Percentiles rank a stretch among this genome's conserved stretches.
Evolutionary conservation across 2,797 vertebrate species (phyloP).

Genomic region (Leucoraja ocellata): DNA sequence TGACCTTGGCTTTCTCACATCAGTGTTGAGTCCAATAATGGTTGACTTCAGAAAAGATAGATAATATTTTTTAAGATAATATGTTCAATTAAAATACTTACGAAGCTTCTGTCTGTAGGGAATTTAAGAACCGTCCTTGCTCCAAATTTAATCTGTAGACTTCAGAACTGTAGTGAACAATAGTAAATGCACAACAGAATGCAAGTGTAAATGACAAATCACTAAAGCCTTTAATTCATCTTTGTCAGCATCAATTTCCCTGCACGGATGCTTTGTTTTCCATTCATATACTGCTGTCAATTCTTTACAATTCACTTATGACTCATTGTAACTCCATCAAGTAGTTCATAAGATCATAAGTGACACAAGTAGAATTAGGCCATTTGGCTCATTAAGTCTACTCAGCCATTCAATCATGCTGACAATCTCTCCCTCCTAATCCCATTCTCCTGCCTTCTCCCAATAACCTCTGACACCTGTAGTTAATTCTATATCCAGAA

Average conservation of each 20-base stretch:
- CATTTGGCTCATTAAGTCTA: no score
- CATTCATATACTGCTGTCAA: neutral
- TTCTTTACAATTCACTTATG: neutral
- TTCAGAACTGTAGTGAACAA: conserved; percentile 69
- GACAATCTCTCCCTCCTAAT: no score
- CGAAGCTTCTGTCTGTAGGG: conserved; percentile 82
- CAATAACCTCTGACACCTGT: no score
- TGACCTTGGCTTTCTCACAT: neutral
- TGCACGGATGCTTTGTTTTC: neutral
- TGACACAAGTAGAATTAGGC: no score
- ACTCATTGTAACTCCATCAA: neutral
- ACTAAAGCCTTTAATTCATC: neutral
- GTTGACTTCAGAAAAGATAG: neutral
- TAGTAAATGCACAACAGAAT: conserved; percentile 40
- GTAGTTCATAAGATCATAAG: no score
- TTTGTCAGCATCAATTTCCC: neutral
- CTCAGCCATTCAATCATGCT: no score
- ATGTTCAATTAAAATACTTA: conserved; percentile 57
- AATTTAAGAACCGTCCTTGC: conserved; percentile 87
- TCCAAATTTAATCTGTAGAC: conserved; percentile 88
- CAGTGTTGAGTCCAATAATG: neutral
- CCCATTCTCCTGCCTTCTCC: no score
- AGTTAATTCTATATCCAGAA: neutral
- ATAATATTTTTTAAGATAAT: no score
- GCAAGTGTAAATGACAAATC: neutral